These are phyloP conservation scores for Silurus asotus DNA, from an alignment of 2,113 vertebrate genomes.

Conservation along the genomic window DNA sequence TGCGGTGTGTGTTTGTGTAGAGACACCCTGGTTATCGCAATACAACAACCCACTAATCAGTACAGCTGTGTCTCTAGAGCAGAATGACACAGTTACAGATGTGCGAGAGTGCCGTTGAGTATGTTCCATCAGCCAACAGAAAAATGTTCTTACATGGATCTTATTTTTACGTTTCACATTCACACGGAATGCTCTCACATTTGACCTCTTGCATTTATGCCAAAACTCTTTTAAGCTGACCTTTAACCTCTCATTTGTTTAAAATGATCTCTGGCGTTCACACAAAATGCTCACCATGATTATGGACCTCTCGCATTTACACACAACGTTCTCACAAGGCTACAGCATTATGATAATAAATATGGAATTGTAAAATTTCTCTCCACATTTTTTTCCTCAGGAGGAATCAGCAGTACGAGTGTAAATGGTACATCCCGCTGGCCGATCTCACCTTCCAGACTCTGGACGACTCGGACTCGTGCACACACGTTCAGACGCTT, in stretches of 20 bases:
- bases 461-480: slow-evolving; percentile 86
- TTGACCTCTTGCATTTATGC: not conserved
- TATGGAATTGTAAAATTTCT: not conserved
- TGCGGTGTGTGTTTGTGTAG: not conserved
- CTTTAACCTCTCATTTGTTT: not conserved
- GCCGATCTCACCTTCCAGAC: slow-evolving; percentile 92
- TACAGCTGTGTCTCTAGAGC: not conserved
- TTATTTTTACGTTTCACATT: not conserved
- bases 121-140: not conserved
- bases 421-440: slow-evolving; percentile 98
- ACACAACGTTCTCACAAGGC: not conserved
- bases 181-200: not conserved
- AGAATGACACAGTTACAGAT: not conserved
- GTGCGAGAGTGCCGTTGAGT: not conserved
- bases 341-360: not conserved
- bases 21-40: not conserved
- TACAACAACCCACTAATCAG: not conserved
- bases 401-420: slow-evolving; percentile 97
- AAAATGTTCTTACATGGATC: not conserved
- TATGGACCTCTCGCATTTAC: not conserved
- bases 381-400: slow-evolving; percentile 52
- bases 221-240: not conserved
- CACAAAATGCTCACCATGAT: not conserved
- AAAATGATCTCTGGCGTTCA: not conserved
- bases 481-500: slow-evolving; percentile 87